phyloP scores from a whole-genome alignment of 1,140 invertebrate species.

The Pseudoatta argentina region DNA sequence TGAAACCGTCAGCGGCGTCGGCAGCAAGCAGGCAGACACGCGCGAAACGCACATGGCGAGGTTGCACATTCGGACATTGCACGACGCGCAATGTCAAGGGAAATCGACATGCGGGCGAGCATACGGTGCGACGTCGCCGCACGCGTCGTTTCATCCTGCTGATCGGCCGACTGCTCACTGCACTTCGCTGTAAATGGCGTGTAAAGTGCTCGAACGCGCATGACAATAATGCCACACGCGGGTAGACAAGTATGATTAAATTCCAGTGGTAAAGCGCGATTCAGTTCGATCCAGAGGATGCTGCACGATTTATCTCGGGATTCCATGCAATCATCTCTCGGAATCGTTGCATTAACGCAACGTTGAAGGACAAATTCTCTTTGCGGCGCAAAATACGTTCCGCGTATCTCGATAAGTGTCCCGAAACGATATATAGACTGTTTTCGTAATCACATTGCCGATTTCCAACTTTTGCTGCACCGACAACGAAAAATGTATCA shows the following conservation, averaged over 20 bases:
- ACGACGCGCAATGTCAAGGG: conserved; percentile 72
- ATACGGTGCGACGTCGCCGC: conserved; percentile 8
- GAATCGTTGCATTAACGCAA: background rate
- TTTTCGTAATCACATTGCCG: background rate
- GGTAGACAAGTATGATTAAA: conserved; percentile 44
- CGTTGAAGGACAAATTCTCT: background rate
- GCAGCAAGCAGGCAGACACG: conserved; percentile 27
- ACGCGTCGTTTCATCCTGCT: background rate
- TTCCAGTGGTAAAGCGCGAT: conserved; percentile 25
- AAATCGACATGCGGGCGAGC: conserved; percentile 51
- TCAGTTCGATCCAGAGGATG: background rate
- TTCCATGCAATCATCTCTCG: background rate
- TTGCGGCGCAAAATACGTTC: background rate
- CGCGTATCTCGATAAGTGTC: conserved; percentile 15
- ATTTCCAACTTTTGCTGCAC: background rate
- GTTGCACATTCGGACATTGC: conserved; percentile 34
- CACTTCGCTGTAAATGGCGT: conserved; percentile 58
- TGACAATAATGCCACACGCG: conserved; percentile 58
- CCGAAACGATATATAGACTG: conserved; percentile 1
- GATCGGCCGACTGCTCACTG: conserved; percentile 11
- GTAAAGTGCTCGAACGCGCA: conserved; percentile 55
- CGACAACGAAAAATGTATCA: background rate
- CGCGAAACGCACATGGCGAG: conserved; percentile 35
- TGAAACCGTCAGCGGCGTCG: conserved; percentile 20
- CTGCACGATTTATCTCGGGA: background rate